phyloP scores from a whole-genome alignment of 2,888 invertebrate genomes.

The Crioceris asparagi region DNA sequence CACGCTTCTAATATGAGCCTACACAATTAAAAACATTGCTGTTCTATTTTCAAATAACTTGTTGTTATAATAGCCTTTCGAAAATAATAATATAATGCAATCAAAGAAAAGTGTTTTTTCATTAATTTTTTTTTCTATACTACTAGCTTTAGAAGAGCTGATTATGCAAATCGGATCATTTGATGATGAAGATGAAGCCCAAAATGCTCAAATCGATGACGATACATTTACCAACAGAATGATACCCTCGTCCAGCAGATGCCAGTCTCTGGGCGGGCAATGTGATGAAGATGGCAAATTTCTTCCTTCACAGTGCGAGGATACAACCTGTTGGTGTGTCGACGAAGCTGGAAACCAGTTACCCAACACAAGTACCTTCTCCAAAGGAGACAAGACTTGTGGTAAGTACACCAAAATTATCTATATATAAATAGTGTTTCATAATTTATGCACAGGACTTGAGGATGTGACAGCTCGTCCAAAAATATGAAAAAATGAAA shows the following conservation, averaged over 20 bases:
- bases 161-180: constrained; percentile 49
- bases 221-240: constrained; percentile 22
- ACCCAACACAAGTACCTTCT: constrained; percentile 49
- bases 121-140: constrained; percentile 2
- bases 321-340: constrained; percentile 73
- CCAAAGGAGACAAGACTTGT: constrained; percentile 47
- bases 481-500: too few species aligned
- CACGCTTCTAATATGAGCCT: too few species aligned
- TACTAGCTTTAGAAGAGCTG: constrained; percentile 55
- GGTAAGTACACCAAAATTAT: too few species aligned
- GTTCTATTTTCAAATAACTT: too few species aligned
- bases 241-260: constrained; percentile 33
- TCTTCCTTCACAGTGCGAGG: constrained; percentile 62
- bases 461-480: too few species aligned
- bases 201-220: constrained; percentile 18
- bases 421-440: too few species aligned
- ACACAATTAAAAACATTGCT: too few species aligned
- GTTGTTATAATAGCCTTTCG: too few species aligned
- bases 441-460: too few species aligned
- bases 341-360: constrained; percentile 71
- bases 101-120: too few species aligned
- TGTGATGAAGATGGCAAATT: constrained; percentile 62
- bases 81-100: too few species aligned
- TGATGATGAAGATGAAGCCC: constrained; percentile 41
- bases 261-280: constrained; percentile 41